Base-by-base conservation (phyloP, 2,797 vertebrate species). In the Glossophaga mutica region DNA sequence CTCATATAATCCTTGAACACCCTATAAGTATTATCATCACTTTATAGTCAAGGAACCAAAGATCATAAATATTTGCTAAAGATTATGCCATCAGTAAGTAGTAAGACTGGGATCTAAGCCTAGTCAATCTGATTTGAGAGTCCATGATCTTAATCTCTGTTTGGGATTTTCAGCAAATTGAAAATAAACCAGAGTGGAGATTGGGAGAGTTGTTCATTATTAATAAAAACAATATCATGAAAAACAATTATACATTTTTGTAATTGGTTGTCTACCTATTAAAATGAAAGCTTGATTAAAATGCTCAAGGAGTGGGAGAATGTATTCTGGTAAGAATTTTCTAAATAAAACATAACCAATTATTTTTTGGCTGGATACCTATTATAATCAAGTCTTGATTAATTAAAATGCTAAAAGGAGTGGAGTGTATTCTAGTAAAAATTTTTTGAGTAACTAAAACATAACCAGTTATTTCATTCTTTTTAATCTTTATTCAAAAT, bases 131-230 rank as follows among this genome's bases (percentile, higher is more conserved):
- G 42, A 95, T 55, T 94, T 96, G 73, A 79, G 48, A 89, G 37
- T 81, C 48, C 24, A 91, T 11, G n/a, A 48, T 85, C 65, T 73
- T 91, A 78, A 81, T 55, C 67, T 85, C 67, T 85, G 68, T 59
- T 74, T 79, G 48, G 37, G 37, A 90, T 93, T 93, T 77, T 90
- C 68, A 93, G 79, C 26, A 81, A 93, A 94, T 50, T n/a, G 6
- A 15, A 96, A 90, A 85, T 62, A 92, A 15, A 74, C 48, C 65
- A 81, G 73, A 21, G 9, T 76, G 9, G 3, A 76, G 9, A 42
- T 21, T 81, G 32, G 55, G 46, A 93, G 22, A 83, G 32, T 57
- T 85, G 14, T 77, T 65, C 68, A 74, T 70, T 77, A 71, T n/a
- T n/a, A n/a, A n/a, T n/a, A n/a, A n/a, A n/a, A 77, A 37, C 90